Conservation (phyloP, 2,113 vertebrate species). For the Sebastes fasciatus region DNA sequence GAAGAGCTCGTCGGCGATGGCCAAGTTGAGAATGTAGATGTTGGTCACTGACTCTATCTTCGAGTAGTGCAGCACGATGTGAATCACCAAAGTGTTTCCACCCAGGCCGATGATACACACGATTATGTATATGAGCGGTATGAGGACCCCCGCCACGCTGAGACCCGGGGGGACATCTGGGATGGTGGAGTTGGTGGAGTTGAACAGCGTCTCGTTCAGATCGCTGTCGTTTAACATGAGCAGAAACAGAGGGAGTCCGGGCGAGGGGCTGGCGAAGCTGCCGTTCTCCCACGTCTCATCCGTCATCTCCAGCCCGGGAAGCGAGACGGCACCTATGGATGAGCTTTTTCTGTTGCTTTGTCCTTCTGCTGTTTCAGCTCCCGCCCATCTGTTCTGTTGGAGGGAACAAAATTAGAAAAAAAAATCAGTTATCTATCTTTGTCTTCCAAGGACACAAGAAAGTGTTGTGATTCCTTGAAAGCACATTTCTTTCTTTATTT, state of each 20-base stretch:
- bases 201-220: slow-evolving; percentile 59
- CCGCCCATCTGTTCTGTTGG: slow-evolving; percentile 67
- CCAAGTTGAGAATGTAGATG: slow-evolving; percentile 97
- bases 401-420: background rate
- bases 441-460: background rate
- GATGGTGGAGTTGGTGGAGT: slow-evolving; percentile 3
- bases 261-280: slow-evolving; percentile 57
- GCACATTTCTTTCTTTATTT: background rate
- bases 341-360: slow-evolving; percentile 15
- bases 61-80: slow-evolving; percentile 92
- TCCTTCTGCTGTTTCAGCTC: slow-evolving; percentile 63
- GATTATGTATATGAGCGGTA: slow-evolving; percentile 90
- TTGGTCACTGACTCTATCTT: slow-evolving; percentile 97
- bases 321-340: slow-evolving; percentile 48
- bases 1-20: slow-evolving; percentile 93
- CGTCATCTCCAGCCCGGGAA: slow-evolving; percentile 44
- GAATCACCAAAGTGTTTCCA: slow-evolving; percentile 93
- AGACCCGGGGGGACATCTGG: slow-evolving; percentile 31
- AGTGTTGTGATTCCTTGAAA: background rate
- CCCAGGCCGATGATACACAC: slow-evolving; percentile 92
- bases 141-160: slow-evolving; percentile 85
- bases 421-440: background rate
- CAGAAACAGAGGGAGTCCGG: slow-evolving; percentile 32
- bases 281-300: slow-evolving; percentile 68
- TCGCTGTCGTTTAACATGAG: slow-evolving; percentile 73